A percentile compares a stretch with the other conserved stretches of the same genome.
These are phyloP conservation scores for Parotocinclus haroldoi DNA, from an alignment of 2,797 vertebrate species.

Conservation along the genomic window DNA sequence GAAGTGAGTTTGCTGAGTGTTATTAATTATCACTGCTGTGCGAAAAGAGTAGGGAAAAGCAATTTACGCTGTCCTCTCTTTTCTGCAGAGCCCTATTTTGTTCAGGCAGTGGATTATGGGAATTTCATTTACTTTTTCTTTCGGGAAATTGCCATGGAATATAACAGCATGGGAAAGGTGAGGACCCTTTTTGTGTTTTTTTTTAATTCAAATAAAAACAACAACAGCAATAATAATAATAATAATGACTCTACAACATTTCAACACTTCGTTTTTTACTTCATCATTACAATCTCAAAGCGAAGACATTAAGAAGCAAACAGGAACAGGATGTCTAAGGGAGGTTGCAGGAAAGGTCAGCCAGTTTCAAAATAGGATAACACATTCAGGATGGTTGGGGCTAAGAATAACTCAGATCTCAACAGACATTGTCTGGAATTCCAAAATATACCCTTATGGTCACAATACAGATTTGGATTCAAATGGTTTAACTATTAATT, in stretches of 20 bases:
- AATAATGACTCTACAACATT: no score
- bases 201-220: not conserved
- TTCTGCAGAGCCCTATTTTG: conserved; percentile 89
- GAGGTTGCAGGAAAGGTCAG: conserved; percentile 53
- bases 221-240: no score
- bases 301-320: conserved; percentile 60
- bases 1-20: conserved; percentile 5
- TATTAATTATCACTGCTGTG: not conserved
- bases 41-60: not conserved
- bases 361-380: conserved; percentile 58
- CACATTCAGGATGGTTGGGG: conserved; percentile 57
- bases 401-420: conserved; percentile 62
- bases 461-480: no score
- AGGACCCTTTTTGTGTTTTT: conserved; percentile 20
- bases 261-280: conserved; percentile 52
- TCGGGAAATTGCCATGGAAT: conserved; percentile 97
- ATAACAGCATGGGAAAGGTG: conserved; percentile 99
- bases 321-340: conserved; percentile 65
- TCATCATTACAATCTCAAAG: conserved; percentile 58
- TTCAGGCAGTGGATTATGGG: conserved; percentile 92
- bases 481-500: no score
- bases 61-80: no score
- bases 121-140: conserved; percentile 99
- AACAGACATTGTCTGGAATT: conserved; percentile 53
- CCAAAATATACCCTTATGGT: conserved; percentile 3